A percentile compares a stretch with the other conserved stretches of the same genome.
Conservation (phyloP, 1,140 invertebrate species). For the Temnothorax nylanderi region DNA sequence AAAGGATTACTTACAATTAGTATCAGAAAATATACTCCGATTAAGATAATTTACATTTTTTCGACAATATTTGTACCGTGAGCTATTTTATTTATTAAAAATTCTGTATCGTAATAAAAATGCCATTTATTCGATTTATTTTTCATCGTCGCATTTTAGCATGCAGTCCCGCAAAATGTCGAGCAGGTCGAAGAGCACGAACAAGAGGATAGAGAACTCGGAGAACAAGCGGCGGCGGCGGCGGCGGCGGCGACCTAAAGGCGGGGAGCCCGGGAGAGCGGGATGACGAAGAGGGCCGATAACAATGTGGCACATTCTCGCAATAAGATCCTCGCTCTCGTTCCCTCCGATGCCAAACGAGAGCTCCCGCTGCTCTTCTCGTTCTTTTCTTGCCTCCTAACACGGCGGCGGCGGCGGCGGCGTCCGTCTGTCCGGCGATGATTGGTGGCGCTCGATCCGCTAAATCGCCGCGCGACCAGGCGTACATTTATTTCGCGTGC, state of each 20-base stretch:
- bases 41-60: neutral
- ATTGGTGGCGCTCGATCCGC: slow-evolving; percentile 65
- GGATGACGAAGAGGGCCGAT: slow-evolving; percentile 51
- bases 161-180: slow-evolving; percentile 32
- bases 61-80: neutral
- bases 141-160: neutral
- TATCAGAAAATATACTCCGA: neutral
- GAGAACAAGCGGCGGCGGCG: slow-evolving; percentile 29
- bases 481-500: slow-evolving; percentile 71
- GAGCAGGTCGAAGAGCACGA: slow-evolving; percentile 34
- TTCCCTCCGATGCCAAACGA: slow-evolving; percentile 37
- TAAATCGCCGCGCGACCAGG: slow-evolving; percentile 63
- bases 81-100: neutral
- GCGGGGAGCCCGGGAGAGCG: slow-evolving; percentile 12
- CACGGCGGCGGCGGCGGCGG: slow-evolving; percentile 13
- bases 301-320: slow-evolving; percentile 60
- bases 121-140: neutral
- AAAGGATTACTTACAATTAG: neutral
- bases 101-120: neutral
- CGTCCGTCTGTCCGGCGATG: slow-evolving; percentile 43
- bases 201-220: neutral
- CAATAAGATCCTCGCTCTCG: slow-evolving; percentile 59
- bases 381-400: slow-evolving; percentile 46
- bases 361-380: slow-evolving; percentile 49
- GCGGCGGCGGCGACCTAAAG: slow-evolving; percentile 19